These are phyloP conservation scores for Diloba caeruleocephala DNA, from an alignment of 2,888 invertebrate species.

Conservation along the genomic window DNA sequence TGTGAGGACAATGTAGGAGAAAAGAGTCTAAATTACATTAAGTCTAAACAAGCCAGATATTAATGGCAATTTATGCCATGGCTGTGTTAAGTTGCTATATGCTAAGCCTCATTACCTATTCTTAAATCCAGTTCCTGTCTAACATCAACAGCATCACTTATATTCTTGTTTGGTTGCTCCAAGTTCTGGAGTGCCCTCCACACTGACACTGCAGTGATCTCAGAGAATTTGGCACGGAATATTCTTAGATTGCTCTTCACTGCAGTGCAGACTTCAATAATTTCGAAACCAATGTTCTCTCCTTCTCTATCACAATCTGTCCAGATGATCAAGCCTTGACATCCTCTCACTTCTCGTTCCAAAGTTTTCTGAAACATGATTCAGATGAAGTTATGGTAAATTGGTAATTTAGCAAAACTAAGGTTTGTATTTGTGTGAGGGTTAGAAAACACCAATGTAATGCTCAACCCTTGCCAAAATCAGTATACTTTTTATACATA, in stretches of 20 bases:
- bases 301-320: constrained; percentile 99
- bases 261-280: constrained; percentile 96
- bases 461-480: no score
- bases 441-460: no score
- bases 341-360: constrained; percentile 91
- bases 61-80: no score
- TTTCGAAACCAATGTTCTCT: constrained; percentile 99
- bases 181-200: constrained; percentile 94
- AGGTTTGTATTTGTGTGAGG: not conserved
- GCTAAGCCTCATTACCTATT: constrained; percentile 94
- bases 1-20: no score
- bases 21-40: no score
- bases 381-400: not conserved
- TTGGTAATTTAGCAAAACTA: not conserved
- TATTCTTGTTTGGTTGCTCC: constrained; percentile 93
- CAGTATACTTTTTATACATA: no score
- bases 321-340: constrained; percentile 97
- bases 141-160: constrained; percentile 98
- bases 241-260: constrained; percentile 92
- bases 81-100: no score
- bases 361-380: constrained; percentile 89
- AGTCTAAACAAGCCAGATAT: no score
- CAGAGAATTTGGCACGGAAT: constrained; percentile 98
- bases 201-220: constrained; percentile 96
- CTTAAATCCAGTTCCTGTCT: constrained; percentile 97